Conservation (phyloP, 2,888 invertebrate genomes). For the Gastrophysa polygoni region DNA sequence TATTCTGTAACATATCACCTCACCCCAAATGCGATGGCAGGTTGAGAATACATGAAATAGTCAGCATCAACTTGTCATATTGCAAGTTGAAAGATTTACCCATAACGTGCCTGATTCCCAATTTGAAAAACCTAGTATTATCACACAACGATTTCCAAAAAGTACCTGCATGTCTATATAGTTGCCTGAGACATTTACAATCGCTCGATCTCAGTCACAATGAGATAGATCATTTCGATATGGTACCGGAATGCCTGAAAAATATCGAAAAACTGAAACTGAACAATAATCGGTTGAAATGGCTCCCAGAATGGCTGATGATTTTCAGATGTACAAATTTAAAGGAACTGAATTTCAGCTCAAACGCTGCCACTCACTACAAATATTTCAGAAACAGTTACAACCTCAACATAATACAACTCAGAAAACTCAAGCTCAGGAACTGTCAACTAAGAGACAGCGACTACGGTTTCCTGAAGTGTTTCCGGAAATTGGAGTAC, state of each 20-base stretch:
- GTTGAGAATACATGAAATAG: constrained; percentile 22
- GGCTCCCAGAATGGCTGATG: constrained; percentile 42
- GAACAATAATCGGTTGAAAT: constrained; percentile 37
- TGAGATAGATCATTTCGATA: constrained; percentile 34
- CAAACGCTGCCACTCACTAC: constrained; percentile 39
- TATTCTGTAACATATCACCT: not conserved
- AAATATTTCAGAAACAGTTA: constrained; percentile 34
- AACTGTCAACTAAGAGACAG: constrained; percentile 36
- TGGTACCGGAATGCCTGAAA: constrained; percentile 38
- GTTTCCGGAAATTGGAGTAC: constrained; percentile 34
- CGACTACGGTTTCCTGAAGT: constrained; percentile 40
- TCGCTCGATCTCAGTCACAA: constrained; percentile 40
- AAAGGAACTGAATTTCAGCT: constrained; percentile 40
- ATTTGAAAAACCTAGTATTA: constrained; percentile 36
- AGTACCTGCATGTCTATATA: constrained; percentile 42
- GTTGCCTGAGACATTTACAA: constrained; percentile 36
- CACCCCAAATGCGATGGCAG: not conserved
- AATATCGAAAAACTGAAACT: constrained; percentile 36
- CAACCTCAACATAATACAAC: constrained; percentile 28
- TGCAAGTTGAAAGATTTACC: constrained; percentile 37
- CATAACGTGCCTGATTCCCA: constrained; percentile 26
- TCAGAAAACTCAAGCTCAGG: constrained; percentile 35
- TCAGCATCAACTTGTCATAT: constrained; percentile 32
- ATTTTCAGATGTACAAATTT: constrained; percentile 35
- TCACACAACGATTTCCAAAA: constrained; percentile 37